Evolutionary conservation across 2,888 invertebrate species (phyloP), one percentile per base, ranked within the genome.

Genomic region (Philhelius pedissequus): DNA sequence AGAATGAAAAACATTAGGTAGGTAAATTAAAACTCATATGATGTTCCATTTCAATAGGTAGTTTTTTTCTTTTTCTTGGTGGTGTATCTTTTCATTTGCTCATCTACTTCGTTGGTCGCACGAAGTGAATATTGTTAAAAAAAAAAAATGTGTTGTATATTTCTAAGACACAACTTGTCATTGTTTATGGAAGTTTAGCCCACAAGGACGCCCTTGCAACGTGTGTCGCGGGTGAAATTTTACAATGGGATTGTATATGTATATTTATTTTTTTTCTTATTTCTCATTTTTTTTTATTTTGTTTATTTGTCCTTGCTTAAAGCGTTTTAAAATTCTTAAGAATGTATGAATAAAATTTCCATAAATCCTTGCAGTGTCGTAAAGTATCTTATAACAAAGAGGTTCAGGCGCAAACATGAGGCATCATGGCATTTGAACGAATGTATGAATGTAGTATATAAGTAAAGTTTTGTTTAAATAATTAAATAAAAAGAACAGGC

Each of bases 331-430:
- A 79, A 84, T 68, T 71, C 62, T 76, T 80, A 68, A 71, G 70
- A 75, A 79, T 84, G 71, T 60, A 84, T 79, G 75, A 75, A 84
- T 79, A 75, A 71, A 66, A 84, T 84, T 75, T 79, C 50, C 79
- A 79, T 84, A 79, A 75, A 75, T 79, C 70, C 74, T 79, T 70
- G 52, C 43, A 73, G 52, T 56, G 45, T 45, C 15, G 18, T 43
- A 74, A 56, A 56, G 35, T 27, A 32, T 48, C 20, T 15, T 40
- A 60, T 11, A 60, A 69, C 45, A 56, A 38, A 30, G 25, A 78
- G 11, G 48, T 43, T 48, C n/a, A 66, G 40, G 43, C 60, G 13
- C 40, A 62, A 15, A 43, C 40, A 64, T 11, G 20, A 32, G 11
- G 30, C 20, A 56, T n/a, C 22, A 66, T n/a, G n/a, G 15, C 27